Conservation (phyloP, 2,797 vertebrate genomes). For the Cheirogaleus major region DNA sequence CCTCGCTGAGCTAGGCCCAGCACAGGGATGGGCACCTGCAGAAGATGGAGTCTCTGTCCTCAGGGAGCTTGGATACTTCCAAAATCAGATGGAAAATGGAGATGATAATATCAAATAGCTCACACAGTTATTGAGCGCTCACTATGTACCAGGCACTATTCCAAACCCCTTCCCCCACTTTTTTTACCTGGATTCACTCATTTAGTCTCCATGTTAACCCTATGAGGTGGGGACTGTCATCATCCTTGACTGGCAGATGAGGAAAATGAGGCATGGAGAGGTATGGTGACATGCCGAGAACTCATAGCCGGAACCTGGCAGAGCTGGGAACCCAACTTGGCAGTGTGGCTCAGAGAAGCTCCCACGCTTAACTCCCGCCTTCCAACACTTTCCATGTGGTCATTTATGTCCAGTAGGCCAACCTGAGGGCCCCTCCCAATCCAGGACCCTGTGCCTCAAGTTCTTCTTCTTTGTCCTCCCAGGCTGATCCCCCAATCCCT, state of each 20-base stretch:
- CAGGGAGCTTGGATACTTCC: neutral
- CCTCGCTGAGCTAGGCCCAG: neutral
- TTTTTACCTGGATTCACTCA: neutral
- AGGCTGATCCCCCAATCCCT: slow-evolving; percentile 31
- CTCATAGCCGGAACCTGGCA: neutral
- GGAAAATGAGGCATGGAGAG: neutral
- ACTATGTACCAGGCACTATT: neutral
- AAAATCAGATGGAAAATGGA: neutral
- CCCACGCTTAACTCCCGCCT: neutral
- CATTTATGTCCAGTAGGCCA: neutral
- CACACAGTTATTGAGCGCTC: neutral
- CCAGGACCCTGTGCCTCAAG: neutral
- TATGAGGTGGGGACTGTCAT: neutral
- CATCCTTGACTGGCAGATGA: neutral
- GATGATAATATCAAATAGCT: neutral
- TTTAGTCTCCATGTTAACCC: neutral
- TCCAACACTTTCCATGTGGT: neutral
- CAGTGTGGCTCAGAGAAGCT: neutral
- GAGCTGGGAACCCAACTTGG: neutral
- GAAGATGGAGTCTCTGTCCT: neutral
- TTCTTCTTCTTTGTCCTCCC: slow-evolving; percentile 6
- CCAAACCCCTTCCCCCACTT: neutral
- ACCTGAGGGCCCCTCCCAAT: neutral
- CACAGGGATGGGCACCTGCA: neutral
- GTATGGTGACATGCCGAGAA: neutral